Conservation (phyloP, 2,888 invertebrate genomes). For the Argynnis bischoffii region DNA sequence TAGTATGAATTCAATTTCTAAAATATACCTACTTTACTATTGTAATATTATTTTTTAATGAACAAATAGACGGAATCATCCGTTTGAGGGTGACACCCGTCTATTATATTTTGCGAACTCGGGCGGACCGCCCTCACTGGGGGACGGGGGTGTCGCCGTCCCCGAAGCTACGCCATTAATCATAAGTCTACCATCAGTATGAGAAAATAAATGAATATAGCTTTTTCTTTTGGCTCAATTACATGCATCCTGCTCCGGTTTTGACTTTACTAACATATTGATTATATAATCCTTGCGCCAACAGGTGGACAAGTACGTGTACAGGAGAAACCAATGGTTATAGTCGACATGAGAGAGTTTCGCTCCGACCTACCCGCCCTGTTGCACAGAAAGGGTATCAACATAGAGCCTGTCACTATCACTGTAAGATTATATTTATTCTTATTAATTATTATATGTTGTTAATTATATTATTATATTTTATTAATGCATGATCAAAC, state of each 20-base stretch:
- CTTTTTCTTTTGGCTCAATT: no score
- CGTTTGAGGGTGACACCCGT: no score
- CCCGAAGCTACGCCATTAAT: no score
- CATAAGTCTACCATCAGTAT: no score
- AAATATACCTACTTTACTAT: no score
- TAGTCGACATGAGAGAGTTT: slow-evolving; percentile 99
- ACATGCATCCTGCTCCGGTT: no score
- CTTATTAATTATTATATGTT: background rate
- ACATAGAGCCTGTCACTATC: slow-evolving; percentile 84
- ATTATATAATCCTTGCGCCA: background rate
- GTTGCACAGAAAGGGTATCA: slow-evolving; percentile 95
- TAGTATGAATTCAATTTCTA: no score
- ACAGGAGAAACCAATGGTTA: slow-evolving; percentile 80
- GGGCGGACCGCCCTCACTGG: no score
- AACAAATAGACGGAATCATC: no score
- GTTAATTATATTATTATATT: background rate
- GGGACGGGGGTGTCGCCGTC: no score
- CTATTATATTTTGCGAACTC: no score
- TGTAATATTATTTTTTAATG: no score
- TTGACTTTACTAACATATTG: background rate
- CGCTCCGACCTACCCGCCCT: slow-evolving; percentile 97
- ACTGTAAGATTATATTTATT: slow-evolving; percentile 51
- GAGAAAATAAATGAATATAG: background rate
- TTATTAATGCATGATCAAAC: background rate
- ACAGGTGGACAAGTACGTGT: slow-evolving; percentile 70